A percentile compares a stretch with the other conserved stretches of the same genome.
These are phyloP conservation scores for Pantala flavescens DNA, from an alignment of 1,140 invertebrate genomes.

Conservation along the genomic window DNA sequence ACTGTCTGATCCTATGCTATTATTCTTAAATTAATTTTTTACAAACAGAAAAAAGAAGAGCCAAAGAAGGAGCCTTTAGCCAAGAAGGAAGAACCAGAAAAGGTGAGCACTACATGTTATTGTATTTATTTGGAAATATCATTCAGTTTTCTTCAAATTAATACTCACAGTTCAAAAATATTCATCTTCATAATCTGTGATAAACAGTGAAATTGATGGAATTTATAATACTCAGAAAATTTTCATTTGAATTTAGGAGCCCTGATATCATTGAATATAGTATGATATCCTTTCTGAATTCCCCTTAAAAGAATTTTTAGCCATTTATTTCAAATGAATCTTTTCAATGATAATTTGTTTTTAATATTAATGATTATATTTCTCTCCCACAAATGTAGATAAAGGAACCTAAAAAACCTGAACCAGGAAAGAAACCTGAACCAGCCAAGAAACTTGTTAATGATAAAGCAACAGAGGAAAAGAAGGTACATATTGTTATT, in stretches of 20 bases:
- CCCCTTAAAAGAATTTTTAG: too few relatives aligned
- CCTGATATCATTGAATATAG: too few relatives aligned
- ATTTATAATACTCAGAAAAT: too few relatives aligned
- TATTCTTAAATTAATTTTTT: constrained; percentile 14
- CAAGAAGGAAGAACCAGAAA: constrained; percentile 20
- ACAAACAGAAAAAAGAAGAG: constrained; percentile 18
- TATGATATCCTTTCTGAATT: too few relatives aligned
- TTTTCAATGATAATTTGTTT: too few relatives aligned
- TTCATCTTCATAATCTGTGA: too few relatives aligned
- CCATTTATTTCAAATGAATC: too few relatives aligned
- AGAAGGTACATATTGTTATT: too few relatives aligned
- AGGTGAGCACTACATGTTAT: constrained; percentile 3
- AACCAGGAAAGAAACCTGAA: constrained; percentile 21
- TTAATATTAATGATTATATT: too few relatives aligned
- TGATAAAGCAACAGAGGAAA: constrained; percentile 11
- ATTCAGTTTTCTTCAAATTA: neutral
- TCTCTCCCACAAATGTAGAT: neutral
- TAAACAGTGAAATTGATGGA: too few relatives aligned
- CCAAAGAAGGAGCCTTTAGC: constrained; percentile 17
- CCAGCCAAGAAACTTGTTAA: constrained; percentile 16
- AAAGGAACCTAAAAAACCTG: constrained; percentile 19
- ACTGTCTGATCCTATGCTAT: constrained; percentile 10
- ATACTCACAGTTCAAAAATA: too few relatives aligned
- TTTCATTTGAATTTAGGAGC: too few relatives aligned
- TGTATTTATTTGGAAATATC: neutral